phyloP scores from a whole-genome alignment of 2,113 vertebrate genomes.

The Pogonocichla stellata region DNA sequence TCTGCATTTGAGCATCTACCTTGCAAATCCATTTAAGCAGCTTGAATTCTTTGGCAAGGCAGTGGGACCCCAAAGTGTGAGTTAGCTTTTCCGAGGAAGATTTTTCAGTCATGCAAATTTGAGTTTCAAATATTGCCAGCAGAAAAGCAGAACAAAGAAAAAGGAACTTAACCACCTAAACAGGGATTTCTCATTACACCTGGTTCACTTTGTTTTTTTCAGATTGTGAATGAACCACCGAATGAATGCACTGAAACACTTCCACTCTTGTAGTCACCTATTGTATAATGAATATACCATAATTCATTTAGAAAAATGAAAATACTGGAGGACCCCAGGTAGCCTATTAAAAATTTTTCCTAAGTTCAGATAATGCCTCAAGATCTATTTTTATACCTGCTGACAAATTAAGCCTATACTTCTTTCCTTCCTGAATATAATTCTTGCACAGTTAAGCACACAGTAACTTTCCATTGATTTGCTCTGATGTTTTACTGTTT shows the following conservation, averaged over 20 bases:
- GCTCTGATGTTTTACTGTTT: neutral
- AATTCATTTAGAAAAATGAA: conserved; percentile 43
- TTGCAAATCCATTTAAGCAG: conserved; percentile 17
- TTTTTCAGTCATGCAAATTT: conserved; percentile 29
- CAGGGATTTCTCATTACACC: neutral
- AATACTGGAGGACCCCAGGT: neutral
- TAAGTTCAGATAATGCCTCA: conserved; percentile 18
- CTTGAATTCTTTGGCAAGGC: conserved; percentile 8
- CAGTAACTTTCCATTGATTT: conserved; percentile 12
- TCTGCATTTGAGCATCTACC: neutral
- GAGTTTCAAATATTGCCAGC: neutral
- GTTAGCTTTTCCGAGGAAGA: conserved; percentile 8
- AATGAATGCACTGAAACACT: neutral
- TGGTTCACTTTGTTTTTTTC: neutral
- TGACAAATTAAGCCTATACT: conserved; percentile 19
- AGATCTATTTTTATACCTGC: conserved; percentile 31
- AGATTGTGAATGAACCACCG: neutral
- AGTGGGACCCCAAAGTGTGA: neutral
- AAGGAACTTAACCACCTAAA: neutral
- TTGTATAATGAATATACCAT: neutral
- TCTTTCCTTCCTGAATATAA: conserved; percentile 4
- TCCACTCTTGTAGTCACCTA: neutral
- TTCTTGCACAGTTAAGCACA: neutral
- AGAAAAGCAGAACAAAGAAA: conserved; percentile 31
- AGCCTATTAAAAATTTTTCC: neutral